Evolutionary conservation across 2,113 vertebrate genomes (phyloP).

Genomic region (human): GRCh38 chr14:61195501-61196000

Average conservation of each 20-base stretch:
- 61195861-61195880: background rate
- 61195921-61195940: background rate
- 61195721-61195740: background rate
- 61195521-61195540: background rate
- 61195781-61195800: too few species aligned
- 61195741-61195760: background rate
- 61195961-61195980: background rate
- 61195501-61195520: background rate
- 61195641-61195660: background rate
- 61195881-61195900: background rate
- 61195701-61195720: background rate
- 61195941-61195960: background rate
- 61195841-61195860: background rate
- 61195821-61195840: background rate
- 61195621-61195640: background rate
- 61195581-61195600: background rate
- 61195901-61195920: background rate
- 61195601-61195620: background rate
- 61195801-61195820: background rate
- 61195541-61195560: background rate
- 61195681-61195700: background rate
- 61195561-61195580: background rate
- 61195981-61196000: background rate
- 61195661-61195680: slow-evolving; percentile 45
- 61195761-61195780: background rate